Conservation (phyloP, 2,888 invertebrate genomes). For the Tipula vernalis region DNA sequence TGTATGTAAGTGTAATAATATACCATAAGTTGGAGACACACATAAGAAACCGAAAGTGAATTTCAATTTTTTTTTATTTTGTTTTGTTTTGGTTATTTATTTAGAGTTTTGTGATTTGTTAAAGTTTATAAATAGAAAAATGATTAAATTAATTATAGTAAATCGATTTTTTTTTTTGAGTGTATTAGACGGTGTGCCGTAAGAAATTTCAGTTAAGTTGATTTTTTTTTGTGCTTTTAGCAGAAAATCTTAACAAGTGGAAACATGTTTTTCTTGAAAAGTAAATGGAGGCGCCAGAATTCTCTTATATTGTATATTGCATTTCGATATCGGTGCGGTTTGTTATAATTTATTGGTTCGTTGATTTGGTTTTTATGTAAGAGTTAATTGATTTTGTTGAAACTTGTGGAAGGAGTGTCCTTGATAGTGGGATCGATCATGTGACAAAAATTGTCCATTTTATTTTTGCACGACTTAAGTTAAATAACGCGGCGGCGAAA, state of each 20-base stretch:
- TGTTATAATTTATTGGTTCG: no score
- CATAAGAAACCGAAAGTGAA: background rate
- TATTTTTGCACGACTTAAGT: no score
- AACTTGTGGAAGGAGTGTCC: no score
- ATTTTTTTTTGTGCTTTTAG: background rate
- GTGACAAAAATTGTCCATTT: no score
- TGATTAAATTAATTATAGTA: background rate
- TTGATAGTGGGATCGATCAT: no score
- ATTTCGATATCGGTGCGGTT: no score
- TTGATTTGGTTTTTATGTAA: no score
- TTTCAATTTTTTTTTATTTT: background rate
- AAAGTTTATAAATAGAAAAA: background rate
- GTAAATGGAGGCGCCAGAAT: background rate
- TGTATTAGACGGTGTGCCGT: background rate
- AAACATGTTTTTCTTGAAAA: background rate
- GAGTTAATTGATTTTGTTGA: background rate
- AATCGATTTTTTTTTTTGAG: background rate
- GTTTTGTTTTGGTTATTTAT: background rate
- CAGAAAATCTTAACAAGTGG: background rate
- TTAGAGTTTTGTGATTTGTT: background rate
- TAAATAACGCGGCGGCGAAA: no score
- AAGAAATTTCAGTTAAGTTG: background rate
- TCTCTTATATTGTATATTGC: background rate
- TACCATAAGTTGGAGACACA: background rate
- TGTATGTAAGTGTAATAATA: background rate